phyloP scores from a whole-genome alignment of 2,113 vertebrate genomes.

The Muscicapa adusta region DNA sequence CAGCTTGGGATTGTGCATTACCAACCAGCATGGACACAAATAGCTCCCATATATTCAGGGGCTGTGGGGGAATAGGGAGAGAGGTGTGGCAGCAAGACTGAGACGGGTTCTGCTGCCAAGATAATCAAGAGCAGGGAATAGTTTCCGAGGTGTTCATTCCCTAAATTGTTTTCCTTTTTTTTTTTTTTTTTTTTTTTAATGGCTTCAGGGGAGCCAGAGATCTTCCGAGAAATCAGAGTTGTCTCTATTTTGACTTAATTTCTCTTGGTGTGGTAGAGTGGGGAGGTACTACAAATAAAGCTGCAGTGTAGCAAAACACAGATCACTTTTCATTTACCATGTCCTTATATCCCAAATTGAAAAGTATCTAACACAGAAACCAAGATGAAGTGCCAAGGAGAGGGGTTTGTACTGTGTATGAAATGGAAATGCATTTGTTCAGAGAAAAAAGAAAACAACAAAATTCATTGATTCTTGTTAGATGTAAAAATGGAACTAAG shows the following conservation, averaged over 20 bases:
- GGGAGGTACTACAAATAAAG: not conserved
- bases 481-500: not conserved
- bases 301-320: not conserved
- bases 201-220: not conserved
- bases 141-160: constrained; percentile 54
- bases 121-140: constrained; percentile 25
- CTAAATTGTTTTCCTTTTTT: constrained; percentile 7
- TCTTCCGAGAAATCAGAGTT: not conserved
- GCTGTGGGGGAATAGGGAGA: not conserved
- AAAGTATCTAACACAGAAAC: not conserved
- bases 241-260: not conserved
- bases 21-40: not conserved
- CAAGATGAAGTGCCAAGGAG: not conserved
- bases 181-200: not conserved
- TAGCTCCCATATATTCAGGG: not conserved
- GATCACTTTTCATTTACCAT: not conserved
- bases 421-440: not conserved
- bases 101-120: constrained; percentile 19
- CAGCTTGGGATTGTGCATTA: not conserved
- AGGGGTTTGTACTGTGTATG: not conserved
- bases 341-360: not conserved
- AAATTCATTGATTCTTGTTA: not conserved
- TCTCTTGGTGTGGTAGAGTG: not conserved
- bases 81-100: constrained; percentile 19
- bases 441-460: accelerated